Conservation (phyloP, 2,113 vertebrate genomes). For the Desmodus rotundus region DNA sequence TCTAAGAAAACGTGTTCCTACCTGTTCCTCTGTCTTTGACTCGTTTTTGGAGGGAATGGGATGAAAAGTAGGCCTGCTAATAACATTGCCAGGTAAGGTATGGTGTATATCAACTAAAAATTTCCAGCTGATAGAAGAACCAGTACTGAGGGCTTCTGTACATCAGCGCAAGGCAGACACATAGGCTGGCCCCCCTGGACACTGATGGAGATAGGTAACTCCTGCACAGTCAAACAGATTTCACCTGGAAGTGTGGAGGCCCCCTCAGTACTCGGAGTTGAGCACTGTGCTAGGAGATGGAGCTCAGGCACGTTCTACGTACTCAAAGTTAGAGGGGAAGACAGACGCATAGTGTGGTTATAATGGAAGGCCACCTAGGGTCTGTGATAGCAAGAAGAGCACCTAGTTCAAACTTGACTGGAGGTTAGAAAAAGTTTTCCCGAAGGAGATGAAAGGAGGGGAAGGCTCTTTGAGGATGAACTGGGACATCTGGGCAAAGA, state of each 20-base stretch:
- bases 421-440: not conserved
- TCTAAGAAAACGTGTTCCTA: constrained; percentile 67
- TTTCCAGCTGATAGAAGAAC: not conserved
- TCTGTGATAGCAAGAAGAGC: not conserved
- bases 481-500: not conserved
- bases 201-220: not conserved
- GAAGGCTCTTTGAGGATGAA: not conserved
- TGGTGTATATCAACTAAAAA: not conserved
- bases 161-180: not conserved
- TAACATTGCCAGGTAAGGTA: not conserved
- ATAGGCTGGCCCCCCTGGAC: not conserved
- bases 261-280: not conserved
- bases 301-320: not conserved
- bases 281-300: not conserved
- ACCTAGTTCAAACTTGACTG: not conserved
- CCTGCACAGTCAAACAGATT: not conserved
- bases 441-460: not conserved
- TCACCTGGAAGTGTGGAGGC: not conserved
- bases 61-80: constrained; percentile 3
- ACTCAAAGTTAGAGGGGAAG: not conserved
- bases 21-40: constrained; percentile 59
- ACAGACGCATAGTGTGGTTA: not conserved
- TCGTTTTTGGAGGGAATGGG: constrained; percentile 58
- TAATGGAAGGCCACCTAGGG: not conserved
- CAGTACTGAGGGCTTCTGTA: not conserved